Evolutionary conservation across 2,888 invertebrate species (phyloP).

Genomic region (Eucera pruinosa): DNA sequence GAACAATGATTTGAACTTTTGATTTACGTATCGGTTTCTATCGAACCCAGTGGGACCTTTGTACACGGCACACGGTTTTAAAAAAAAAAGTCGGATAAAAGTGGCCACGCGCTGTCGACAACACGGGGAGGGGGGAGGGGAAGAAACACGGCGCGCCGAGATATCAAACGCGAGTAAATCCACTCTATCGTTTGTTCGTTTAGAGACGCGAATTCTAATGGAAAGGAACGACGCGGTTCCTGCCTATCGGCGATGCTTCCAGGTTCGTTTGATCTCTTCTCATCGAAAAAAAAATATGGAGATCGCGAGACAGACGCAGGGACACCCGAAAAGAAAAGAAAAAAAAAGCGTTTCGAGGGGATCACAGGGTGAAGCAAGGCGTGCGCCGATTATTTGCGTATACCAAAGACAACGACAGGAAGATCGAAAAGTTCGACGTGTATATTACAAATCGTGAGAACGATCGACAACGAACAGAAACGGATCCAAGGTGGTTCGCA

Average conservation of each 20-base stretch:
- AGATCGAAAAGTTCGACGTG: conserved; percentile 34
- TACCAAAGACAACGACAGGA: conserved; percentile 42
- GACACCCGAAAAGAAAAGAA: neutral
- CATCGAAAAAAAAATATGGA: no score
- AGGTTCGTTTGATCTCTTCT: neutral
- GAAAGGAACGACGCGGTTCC: neutral
- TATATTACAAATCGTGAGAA: conserved; percentile 55
- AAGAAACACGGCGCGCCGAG: no score
- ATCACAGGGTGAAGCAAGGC: conserved; percentile 39
- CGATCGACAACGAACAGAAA: conserved; percentile 38
- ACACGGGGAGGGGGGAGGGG: no score
- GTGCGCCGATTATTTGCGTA: conserved; percentile 22
- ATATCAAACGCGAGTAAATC: neutral
- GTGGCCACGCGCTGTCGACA: no score
- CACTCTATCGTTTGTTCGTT: neutral
- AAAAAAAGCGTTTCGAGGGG: conserved; percentile 4
- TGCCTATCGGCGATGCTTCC: neutral
- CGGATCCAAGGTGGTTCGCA: conserved; percentile 4
- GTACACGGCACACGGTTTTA: conserved; percentile 8
- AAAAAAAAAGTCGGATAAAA: conserved; percentile 5
- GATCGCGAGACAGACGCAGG: no score
- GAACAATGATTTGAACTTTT: conserved; percentile 3
- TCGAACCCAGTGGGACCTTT: no score
- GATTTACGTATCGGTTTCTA: neutral
- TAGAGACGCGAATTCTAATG: neutral